Evolutionary conservation across 2,888 invertebrate genomes (phyloP).

Genomic region (Lasioglossum vierecki): DNA sequence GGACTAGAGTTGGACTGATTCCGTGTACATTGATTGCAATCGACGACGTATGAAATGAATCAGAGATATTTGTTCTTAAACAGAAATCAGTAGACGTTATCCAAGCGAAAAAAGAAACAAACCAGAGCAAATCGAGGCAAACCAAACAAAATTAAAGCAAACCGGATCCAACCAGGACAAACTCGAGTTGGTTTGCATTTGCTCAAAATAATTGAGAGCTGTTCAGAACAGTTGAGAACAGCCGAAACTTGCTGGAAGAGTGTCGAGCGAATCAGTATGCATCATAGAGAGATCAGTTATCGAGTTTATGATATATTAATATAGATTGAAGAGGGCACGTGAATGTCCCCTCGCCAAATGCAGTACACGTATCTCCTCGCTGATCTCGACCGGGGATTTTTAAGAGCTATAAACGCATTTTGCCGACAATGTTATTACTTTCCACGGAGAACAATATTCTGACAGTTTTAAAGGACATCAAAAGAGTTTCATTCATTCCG

Average conservation of each 20-base stretch:
- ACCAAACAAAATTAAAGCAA: neutral
- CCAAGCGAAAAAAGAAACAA: neutral
- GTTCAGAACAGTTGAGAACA: neutral
- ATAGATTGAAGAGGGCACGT: neutral
- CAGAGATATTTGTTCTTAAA: neutral
- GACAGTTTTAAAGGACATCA: neutral
- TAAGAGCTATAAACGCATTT: constrained; percentile 20
- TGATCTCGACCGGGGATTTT: constrained; percentile 14
- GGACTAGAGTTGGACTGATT: neutral
- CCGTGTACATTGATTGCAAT: neutral
- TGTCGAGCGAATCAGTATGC: neutral
- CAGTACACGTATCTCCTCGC: neutral
- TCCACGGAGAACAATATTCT: constrained; percentile 18
- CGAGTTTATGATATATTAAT: neutral
- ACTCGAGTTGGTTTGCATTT: neutral
- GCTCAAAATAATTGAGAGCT: neutral
- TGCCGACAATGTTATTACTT: neutral
- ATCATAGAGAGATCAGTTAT: neutral
- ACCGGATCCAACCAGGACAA: neutral
- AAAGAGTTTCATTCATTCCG: constrained; percentile 4
- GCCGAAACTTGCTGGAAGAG: neutral
- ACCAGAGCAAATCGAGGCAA: neutral
- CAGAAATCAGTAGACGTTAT: neutral
- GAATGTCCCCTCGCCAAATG: neutral
- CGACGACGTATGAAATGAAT: too few species aligned